Conservation (phyloP, 2,797 vertebrate genomes). For the Tragelaphus oryx region DNA sequence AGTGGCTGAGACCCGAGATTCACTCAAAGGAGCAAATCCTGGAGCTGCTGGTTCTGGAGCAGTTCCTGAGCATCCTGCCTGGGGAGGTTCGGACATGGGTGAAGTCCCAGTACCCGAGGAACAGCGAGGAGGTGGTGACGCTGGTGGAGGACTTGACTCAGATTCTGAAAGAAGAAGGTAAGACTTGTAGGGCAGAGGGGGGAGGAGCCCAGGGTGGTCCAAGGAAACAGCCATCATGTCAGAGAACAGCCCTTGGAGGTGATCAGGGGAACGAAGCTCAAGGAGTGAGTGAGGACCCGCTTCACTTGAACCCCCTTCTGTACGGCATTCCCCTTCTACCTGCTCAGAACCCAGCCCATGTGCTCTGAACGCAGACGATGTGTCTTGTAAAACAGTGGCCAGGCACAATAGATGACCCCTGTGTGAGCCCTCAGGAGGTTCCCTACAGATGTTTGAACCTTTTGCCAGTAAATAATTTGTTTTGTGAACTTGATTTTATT, state of each 20-base stretch:
- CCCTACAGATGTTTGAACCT: background rate
- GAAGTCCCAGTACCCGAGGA: conserved; percentile 67
- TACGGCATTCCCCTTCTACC: background rate
- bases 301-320: background rate
- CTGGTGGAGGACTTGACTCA: conserved; percentile 70
- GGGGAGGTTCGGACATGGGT: conserved; percentile 72
- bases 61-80: conserved; percentile 72
- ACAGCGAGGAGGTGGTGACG: conserved; percentile 64
- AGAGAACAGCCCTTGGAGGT: background rate
- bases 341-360: background rate
- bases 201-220: background rate
- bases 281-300: background rate
- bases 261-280: background rate
- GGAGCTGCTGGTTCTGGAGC: conserved; percentile 71
- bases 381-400: background rate
- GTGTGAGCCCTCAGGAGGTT: background rate
- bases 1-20: conserved; percentile 73
- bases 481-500: conserved; percentile 10
- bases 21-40: conserved; percentile 75
- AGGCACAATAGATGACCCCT: background rate
- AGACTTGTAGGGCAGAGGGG: conserved; percentile 16
- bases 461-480: background rate
- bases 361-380: background rate
- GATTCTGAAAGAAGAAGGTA: conserved; percentile 74
- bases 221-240: background rate